Percentiles rank a stretch among this genome's conserved stretches.
Evolutionary conservation across 2,797 vertebrate species (phyloP).

Genomic region (Propithecus deckenii): DNA sequence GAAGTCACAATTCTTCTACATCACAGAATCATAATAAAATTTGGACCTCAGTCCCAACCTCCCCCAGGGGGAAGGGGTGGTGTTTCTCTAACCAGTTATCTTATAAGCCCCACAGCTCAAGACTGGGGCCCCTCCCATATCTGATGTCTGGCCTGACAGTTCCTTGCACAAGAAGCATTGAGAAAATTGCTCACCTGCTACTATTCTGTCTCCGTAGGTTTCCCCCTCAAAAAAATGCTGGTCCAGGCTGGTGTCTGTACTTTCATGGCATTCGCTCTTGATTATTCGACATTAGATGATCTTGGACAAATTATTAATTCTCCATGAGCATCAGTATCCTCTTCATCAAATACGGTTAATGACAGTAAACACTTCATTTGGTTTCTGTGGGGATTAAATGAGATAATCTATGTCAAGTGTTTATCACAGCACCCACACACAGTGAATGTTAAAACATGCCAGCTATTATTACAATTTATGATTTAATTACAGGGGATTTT

Average conservation of each 20-base stretch:
- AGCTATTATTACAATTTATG: not conserved
- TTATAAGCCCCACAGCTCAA: not conserved
- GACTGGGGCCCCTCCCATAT: rapidly evolving
- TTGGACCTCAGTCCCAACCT: not conserved
- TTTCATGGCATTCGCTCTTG: not conserved
- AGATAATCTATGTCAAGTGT: slow-evolving; percentile 73
- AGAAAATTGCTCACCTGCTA: slow-evolving; percentile 55
- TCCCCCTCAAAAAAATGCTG: not conserved
- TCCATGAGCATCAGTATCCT: slow-evolving; percentile 53
- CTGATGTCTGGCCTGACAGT: not conserved
- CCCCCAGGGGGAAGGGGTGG: not conserved
- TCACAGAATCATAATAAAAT: not conserved
- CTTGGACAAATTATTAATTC: slow-evolving; percentile 54
- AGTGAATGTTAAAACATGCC: slow-evolving; percentile 6
- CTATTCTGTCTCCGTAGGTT: not conserved
- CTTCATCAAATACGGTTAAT: slow-evolving; percentile 69
- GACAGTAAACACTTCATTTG: slow-evolving; percentile 73
- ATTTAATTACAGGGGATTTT: slow-evolving; percentile 11
- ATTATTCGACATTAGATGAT: slow-evolving; percentile 41
- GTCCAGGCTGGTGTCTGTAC: not conserved
- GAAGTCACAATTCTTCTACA: rapidly evolving
- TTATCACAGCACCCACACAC: not conserved
- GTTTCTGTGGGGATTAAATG: slow-evolving; percentile 75
- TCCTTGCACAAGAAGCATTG: not conserved
- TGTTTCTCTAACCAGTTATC: not conserved